Percentiles rank a stretch among this genome's conserved stretches.
Conservation (phyloP, 1,140 invertebrate genomes). For the Plectrocnemia conspersa region DNA sequence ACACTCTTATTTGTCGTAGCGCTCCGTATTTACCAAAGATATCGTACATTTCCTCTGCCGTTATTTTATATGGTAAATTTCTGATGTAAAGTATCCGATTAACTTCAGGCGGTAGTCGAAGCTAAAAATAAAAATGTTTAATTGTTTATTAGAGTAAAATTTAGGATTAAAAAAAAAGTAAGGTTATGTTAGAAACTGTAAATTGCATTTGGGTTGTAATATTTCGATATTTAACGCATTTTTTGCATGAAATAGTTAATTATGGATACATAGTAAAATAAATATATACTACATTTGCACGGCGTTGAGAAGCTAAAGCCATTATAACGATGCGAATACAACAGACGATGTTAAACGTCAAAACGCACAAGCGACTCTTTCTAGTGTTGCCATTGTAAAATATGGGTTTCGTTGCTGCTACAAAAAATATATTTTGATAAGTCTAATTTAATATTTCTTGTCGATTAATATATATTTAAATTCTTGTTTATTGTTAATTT, state of each 20-base stretch:
- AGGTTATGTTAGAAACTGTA: background rate
- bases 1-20: conserved; percentile 97
- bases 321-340: conserved; percentile 42
- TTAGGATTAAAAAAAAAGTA: background rate
- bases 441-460: no score
- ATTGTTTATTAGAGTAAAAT: background rate
- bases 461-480: no score
- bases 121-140: conserved; percentile 56
- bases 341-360: background rate
- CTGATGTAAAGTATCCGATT: conserved; percentile 95
- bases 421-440: no score
- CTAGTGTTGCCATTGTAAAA: no score
- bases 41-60: conserved; percentile 99
- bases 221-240: background rate
- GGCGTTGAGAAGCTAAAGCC: conserved; percentile 59
- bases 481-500: no score
- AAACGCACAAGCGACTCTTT: no score
- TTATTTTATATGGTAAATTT: conserved; percentile 99
- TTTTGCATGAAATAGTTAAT: background rate
- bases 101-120: conserved; percentile 95
- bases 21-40: conserved; percentile 99
- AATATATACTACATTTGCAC: conserved; percentile 53
- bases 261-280: background rate
- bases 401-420: no score
- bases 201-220: background rate